A percentile compares a stretch with the other conserved stretches of the same genome.
Conservation (phyloP, 2,113 vertebrate species). For the Melanostigma gelatinosum region DNA sequence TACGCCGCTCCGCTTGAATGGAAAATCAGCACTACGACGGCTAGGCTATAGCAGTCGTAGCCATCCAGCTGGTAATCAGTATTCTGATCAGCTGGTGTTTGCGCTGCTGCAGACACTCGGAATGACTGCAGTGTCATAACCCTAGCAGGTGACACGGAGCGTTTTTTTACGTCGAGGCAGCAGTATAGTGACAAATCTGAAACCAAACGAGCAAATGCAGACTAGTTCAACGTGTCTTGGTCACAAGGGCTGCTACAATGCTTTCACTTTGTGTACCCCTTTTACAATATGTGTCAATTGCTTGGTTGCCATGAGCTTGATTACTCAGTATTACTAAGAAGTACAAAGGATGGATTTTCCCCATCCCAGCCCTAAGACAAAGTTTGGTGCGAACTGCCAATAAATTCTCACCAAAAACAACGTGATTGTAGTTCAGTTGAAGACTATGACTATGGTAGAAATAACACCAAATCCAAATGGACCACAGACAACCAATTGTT, state of each 20-base stretch:
- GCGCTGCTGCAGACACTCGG: conserved; percentile 58
- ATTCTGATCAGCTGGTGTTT: conserved; percentile 73
- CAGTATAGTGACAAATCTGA: conserved; percentile 19
- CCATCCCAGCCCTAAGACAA: not conserved
- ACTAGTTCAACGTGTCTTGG: not conserved
- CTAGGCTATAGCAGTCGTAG: conserved; percentile 41
- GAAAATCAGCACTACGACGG: conserved; percentile 43
- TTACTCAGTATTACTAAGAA: not conserved
- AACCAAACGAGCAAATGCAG: conserved; percentile 11
- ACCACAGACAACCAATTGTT: not conserved
- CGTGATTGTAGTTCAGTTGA: not conserved
- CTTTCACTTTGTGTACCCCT: not conserved
- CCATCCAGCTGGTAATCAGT: conserved; percentile 62
- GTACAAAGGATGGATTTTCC: not conserved
- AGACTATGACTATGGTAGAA: not conserved
- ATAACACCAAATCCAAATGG: not conserved
- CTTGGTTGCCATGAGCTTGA: not conserved
- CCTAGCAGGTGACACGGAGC: conserved; percentile 7
- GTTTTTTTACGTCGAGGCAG: conserved; percentile 39
- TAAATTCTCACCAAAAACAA: not conserved
- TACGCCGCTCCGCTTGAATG: conserved; percentile 64
- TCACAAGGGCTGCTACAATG: not conserved
- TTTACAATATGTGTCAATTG: not conserved
- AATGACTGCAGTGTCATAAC: conserved; percentile 65
- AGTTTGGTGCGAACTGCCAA: not conserved